Evolutionary conservation across 1,140 invertebrate species (phyloP), one percentile per base, ranked within the genome.

Genomic region (Varroa destructor): DNA sequence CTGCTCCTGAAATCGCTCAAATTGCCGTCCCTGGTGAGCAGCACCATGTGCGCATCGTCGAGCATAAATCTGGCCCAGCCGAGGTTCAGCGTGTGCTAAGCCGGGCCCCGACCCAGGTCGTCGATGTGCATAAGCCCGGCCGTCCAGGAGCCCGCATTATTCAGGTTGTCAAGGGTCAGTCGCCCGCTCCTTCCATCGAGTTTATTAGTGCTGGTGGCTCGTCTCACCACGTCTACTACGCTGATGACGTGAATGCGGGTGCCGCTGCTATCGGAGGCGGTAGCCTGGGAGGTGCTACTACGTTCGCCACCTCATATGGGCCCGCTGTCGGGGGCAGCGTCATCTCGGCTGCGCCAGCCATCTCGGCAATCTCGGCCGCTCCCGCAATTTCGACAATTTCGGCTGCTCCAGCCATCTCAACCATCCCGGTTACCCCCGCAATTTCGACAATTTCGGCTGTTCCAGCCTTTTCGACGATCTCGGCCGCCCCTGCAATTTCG

Each of bases 191-290:
- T 2, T 67, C 61, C 61, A 67, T 67, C 36, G 61, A 67, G 37
- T 67, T 67, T 8, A 37, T 67, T 12, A 67, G 46, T 8, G 61
- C 61, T 67, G 61, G 61, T 1, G 61, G 61, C 14, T 40, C 40
- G 40, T 67, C 61, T 14, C 61, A 67, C 37, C 61, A 67, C 46
- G 61, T 67, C 61, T 67, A 67, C 8, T 67, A 67, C 61, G 61
- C 61, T 46, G 61, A 67, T 8, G 61, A 67, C 61, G 61, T 67
- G 5, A 67, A 67, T 40, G 61, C 61, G 12, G 61, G 61, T 5
- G 61, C 12, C 14, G 61, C 61, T 67, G 46, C 40, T 46, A 40
- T 67, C 37, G 61, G 61, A 36, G 57, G 57, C 40, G 57, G 57
- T 5, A 12, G 4, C 25, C 6, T 58, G 3, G 40, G 25, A 36